Conservation (phyloP, 2,888 invertebrate species). For the Tipula helvola region DNA sequence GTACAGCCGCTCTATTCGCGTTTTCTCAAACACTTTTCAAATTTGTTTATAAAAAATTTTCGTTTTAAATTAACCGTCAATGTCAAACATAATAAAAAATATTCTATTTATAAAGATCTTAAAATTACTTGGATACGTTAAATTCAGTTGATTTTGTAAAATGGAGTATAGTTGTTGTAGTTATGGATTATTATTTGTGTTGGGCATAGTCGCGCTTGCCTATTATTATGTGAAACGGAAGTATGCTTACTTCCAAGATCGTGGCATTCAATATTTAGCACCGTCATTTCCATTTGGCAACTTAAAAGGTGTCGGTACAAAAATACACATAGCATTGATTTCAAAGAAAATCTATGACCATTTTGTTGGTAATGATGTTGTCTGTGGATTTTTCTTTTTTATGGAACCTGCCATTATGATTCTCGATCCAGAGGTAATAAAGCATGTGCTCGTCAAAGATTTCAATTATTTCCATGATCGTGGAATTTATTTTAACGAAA, state of each 20-base stretch:
- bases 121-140: too few species aligned
- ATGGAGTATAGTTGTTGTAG: not conserved
- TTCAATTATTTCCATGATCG: constrained; percentile 31
- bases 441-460: constrained; percentile 28
- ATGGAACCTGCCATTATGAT: constrained; percentile 14
- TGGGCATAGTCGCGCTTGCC: not conserved
- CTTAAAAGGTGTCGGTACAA: constrained; percentile 21
- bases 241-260: constrained; percentile 21
- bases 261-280: constrained; percentile 24
- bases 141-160: constrained; percentile 11
- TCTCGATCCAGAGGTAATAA: constrained; percentile 24
- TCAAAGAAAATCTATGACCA: constrained; percentile 17
- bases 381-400: constrained; percentile 16
- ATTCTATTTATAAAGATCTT: too few species aligned
- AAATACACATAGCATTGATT: constrained; percentile 21
- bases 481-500: constrained; percentile 25
- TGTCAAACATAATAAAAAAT: too few species aligned
- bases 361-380: constrained; percentile 14
- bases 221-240: constrained; percentile 11
- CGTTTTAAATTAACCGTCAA: too few species aligned
- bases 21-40: too few species aligned
- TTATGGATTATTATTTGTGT: not conserved
- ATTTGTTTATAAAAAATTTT: too few species aligned
- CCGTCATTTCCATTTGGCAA: constrained; percentile 24
- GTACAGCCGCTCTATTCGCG: too few species aligned